Base-by-base conservation (phyloP, 2,888 invertebrate genomes). In the Taenaris catops region DNA sequence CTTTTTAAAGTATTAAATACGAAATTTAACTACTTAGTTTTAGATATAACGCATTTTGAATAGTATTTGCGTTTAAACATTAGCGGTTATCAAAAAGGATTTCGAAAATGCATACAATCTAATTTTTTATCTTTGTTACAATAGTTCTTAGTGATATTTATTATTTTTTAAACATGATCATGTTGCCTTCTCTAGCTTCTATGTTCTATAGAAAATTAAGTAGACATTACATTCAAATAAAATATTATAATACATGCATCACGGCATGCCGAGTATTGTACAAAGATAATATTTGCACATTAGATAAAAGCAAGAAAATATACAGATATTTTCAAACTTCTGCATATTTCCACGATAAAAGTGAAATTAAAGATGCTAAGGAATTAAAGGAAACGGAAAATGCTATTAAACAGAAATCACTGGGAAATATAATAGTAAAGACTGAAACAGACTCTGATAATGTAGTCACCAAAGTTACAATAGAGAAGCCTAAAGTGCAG, bases 401-500 rank as follows among this genome's bases (percentile, higher is more conserved):
- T 46, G 35, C 60, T 11, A 58, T 67, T 17, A 67, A 71, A 48
- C 66, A 69, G 41, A 75, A 69, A 55, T 53, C 61, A 8, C 53
- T 72, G 19, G 72, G 68, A 11, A 68, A 74, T 41, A 74, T 84
- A 37, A 59, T 74, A 44, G 80, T 86, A 3, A 83, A 81, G 58
- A 75, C 84, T 27, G 81, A 84, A 53, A 72, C 70, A 24, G 68
- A 78, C 58, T 53, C 46, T 7, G 53, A 70, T 29, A 63, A 80
- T 46, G 46, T 64, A 38, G 78, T 86, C n/a, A 84, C 84, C 19
- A 86, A 81, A 62, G 76, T 86, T 19, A 83, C 74, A 6, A 81
- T 86, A 45, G 83, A 81, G 51, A 84, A 75, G 43, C 47, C 41
- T 16, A 48, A 58, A 46, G 20, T 32, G 2, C 26, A 41, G 18